phyloP scores from a whole-genome alignment of 2,888 invertebrate genomes.

The Lasioglossum vierecki region DNA sequence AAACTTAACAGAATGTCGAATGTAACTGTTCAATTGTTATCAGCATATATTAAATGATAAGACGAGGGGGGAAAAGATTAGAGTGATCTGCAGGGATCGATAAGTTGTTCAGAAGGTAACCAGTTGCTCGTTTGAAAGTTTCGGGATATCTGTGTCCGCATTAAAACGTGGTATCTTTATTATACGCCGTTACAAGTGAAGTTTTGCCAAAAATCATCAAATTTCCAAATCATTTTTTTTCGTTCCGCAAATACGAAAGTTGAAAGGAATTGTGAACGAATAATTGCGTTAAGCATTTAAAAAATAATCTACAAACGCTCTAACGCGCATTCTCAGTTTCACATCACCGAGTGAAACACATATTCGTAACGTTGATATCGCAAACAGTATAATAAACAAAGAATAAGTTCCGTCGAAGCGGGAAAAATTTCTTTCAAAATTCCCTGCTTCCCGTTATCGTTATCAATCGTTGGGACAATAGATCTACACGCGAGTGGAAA shows the following conservation, averaged over 20 bases:
- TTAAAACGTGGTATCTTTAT: conserved; percentile 4
- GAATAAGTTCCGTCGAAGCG: neutral
- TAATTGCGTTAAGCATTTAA: neutral
- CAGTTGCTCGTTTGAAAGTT: conserved; percentile 39
- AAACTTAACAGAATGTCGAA: conserved; percentile 33
- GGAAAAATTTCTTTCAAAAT: neutral
- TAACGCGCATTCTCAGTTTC: neutral
- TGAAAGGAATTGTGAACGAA: neutral
- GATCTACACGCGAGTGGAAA: neutral
- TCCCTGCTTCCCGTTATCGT: neutral
- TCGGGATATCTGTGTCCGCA: conserved; percentile 10
- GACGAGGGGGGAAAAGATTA: conserved; percentile 18
- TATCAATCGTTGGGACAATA: neutral
- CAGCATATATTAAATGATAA: conserved; percentile 62
- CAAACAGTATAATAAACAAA: neutral
- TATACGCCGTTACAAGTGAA: neutral
- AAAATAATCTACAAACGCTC: neutral
- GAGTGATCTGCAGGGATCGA: conserved; percentile 31
- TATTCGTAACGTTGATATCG: neutral
- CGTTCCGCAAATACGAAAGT: neutral
- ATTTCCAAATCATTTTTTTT: neutral
- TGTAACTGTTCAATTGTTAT: conserved; percentile 59
- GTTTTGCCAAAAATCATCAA: conserved; percentile 6
- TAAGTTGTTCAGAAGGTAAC: conserved; percentile 46
- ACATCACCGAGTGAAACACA: neutral